A percentile compares a stretch with the other conserved stretches of the same genome.
phyloP scores from a whole-genome alignment of 2,797 vertebrate genomes.

The Myotis vivesi region DNA sequence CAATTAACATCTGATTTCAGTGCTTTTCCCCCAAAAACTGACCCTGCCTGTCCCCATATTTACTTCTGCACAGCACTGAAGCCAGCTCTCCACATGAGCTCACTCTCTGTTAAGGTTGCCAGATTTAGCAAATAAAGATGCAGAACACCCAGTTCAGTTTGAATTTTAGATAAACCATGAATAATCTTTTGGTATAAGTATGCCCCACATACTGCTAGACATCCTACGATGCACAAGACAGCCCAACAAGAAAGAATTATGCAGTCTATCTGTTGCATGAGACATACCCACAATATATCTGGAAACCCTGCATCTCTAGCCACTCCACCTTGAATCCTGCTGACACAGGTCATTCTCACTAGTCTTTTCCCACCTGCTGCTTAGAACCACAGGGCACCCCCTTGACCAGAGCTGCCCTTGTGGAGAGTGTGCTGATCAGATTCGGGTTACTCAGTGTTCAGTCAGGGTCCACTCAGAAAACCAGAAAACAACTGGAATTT shows the following conservation, averaged over 20 bases:
- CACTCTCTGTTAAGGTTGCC: neutral
- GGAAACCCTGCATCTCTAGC: neutral
- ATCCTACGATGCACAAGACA: neutral
- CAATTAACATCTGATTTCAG: neutral
- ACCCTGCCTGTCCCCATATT: neutral
- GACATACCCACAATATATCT: neutral
- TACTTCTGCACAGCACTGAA: neutral
- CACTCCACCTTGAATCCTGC: neutral
- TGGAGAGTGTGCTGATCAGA: neutral
- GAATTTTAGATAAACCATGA: slow-evolving; percentile 22
- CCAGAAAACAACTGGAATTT: slow-evolving; percentile 2
- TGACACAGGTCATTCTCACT: neutral
- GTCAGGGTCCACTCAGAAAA: neutral
- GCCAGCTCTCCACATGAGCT: neutral
- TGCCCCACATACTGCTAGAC: neutral
- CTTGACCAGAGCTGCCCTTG: neutral
- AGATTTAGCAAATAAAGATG: slow-evolving; percentile 3
- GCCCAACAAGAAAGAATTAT: neutral
- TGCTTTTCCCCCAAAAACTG: neutral
- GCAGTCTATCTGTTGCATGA: neutral
- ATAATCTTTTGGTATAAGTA: neutral
- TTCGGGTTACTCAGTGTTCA: neutral
- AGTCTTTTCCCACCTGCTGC: neutral
- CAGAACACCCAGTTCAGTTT: neutral
- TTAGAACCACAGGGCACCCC: neutral